These are phyloP conservation scores for Centropus unirufus DNA, from an alignment of 2,113 vertebrate species.

Conservation along the genomic window DNA sequence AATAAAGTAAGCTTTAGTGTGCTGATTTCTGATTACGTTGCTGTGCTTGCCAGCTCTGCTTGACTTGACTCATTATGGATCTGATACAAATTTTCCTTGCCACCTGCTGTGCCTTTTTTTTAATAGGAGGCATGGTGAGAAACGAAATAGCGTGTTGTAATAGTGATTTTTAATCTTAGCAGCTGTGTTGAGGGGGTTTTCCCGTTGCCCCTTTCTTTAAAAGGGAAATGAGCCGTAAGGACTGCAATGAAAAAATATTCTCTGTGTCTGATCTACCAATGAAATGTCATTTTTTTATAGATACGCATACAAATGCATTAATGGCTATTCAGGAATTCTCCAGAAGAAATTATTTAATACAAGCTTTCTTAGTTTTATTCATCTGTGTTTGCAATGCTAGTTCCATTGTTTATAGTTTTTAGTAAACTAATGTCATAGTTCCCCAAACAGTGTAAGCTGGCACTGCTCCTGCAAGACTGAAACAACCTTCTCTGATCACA, in stretches of 20 bases:
- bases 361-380: background rate
- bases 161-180: background rate
- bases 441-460: background rate
- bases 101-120: constrained; percentile 30
- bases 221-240: background rate
- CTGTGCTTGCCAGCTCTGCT: background rate
- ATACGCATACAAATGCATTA: background rate
- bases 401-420: background rate
- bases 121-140: background rate
- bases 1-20: constrained; percentile 23
- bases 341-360: background rate
- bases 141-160: background rate
- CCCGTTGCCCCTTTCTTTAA: background rate
- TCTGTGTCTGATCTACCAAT: background rate
- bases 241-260: background rate
- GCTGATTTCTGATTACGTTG: constrained; percentile 38
- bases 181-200: background rate
- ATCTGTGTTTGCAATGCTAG: background rate
- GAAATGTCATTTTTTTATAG: background rate
- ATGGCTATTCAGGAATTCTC: background rate
- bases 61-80: constrained; percentile 7
- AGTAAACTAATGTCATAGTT: background rate
- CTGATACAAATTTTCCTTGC: constrained; percentile 1
- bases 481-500: background rate
- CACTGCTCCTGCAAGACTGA: background rate